Evolutionary conservation across 2,113 vertebrate species (phyloP), one percentile per base, ranked within the genome.

Genomic region (Pungitius pungitius): DNA sequence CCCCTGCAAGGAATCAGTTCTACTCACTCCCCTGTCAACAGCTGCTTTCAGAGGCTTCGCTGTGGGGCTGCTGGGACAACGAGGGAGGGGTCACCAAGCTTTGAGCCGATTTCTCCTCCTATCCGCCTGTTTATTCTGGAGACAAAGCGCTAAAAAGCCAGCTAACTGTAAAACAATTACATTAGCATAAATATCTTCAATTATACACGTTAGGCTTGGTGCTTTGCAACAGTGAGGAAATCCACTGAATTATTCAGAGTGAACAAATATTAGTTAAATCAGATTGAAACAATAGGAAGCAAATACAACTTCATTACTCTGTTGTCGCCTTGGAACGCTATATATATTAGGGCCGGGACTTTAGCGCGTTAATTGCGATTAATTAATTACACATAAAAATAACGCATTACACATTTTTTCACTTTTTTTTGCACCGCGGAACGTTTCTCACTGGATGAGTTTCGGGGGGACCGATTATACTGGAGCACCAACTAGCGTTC

Each of bases 151-250:
- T 85, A 86, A 82, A 90, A 88, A 88, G 76, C 76, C 80, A 70
- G 80, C 78, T 85, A 85, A 86, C 83, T 87, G 84, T 82, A 81
- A 86, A 82, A 85, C 88, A 87, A 89, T 90, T 87, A 87, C 81
- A 89, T 87, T 85, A 84, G 74, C 82, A 87, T 87, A 88, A 87
- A 86, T 85, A 84, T 84, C 83, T 72, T 83, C 65, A 82, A 85
- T 90, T 92, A 90, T 87, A 87, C 71, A 88, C 88, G 69, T 78
- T 85, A 84, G 73, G 64, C 73, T 56, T 20, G 20, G 75, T 5
- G 56, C 75, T 80, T 77, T 77, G 63, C 75, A 84, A 76, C 56
- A 60, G 64, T 59, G 75, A 75, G 59, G 64, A 75, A 77, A 70
- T 49, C 52, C 40, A 26, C 75, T 78, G 67, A 86, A 87, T 86